Percentiles rank a stretch among this genome's conserved stretches.
These are phyloP conservation scores for Therioaphis trifolii DNA, from an alignment of 2,888 invertebrate species.

Conservation along the genomic window DNA sequence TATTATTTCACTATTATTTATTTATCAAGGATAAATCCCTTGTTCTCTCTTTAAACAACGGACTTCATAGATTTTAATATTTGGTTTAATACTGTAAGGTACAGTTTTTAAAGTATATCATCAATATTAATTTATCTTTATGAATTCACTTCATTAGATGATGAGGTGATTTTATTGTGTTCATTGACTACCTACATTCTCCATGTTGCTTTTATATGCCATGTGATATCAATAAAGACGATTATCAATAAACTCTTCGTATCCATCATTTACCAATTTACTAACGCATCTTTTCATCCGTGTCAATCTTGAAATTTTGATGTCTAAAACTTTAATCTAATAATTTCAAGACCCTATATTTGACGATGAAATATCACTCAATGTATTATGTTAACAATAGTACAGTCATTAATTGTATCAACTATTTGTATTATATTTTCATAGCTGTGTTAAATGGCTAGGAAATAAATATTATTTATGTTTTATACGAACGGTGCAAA, in stretches of 20 bases:
- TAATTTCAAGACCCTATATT: slow-evolving; percentile 11
- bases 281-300: neutral
- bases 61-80: neutral
- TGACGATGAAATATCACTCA: slow-evolving; percentile 5
- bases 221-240: slow-evolving; percentile 20
- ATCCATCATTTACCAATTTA: slow-evolving; percentile 36
- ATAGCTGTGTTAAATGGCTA: slow-evolving; percentile 6
- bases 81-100: neutral
- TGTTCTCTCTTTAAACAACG: too few relatives aligned
- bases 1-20: too few relatives aligned
- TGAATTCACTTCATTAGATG: neutral
- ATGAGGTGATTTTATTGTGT: slow-evolving; percentile 9
- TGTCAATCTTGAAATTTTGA: slow-evolving; percentile 23
- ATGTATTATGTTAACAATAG: neutral
- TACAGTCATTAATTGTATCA: neutral
- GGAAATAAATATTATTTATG: neutral
- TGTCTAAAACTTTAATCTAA: slow-evolving; percentile 32
- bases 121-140: neutral
- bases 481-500: neutral
- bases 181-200: neutral
- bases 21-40: too few relatives aligned
- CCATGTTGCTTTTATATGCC: slow-evolving; percentile 4
- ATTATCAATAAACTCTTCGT: slow-evolving; percentile 31
- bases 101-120: neutral
- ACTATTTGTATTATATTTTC: slow-evolving; percentile 14